Conservation (phyloP, 1,140 invertebrate species). For the Drosophila seguyi region DNA sequence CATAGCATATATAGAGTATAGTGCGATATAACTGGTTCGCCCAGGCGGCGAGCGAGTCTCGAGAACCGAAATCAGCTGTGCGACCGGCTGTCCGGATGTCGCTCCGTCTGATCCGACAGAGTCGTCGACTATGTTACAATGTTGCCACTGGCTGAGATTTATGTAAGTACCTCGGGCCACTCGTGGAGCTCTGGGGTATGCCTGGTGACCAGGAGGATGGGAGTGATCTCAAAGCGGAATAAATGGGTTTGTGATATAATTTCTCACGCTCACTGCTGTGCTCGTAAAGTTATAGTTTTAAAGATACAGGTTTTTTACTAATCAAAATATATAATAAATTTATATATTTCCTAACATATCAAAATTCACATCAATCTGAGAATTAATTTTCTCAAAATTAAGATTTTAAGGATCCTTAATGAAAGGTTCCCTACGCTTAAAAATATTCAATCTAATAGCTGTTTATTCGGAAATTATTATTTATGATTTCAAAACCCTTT, state of each 20-base stretch:
- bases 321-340: neutral
- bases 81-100: conserved; percentile 62
- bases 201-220: neutral
- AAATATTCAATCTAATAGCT: neutral
- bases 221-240: too few relatives aligned
- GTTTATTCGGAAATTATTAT: neutral
- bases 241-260: neutral
- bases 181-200: neutral
- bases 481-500: neutral
- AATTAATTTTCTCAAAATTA: neutral
- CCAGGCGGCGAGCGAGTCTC: conserved; percentile 19
- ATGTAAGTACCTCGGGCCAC: conserved; percentile 2
- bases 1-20: conserved; percentile 16
- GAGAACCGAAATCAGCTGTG: conserved; percentile 58
- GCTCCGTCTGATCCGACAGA: conserved; percentile 28
- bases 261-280: neutral
- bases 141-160: conserved; percentile 65
- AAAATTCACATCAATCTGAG: neutral
- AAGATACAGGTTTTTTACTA: neutral
- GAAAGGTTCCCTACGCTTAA: neutral
- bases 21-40: conserved; percentile 49
- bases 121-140: conserved; percentile 60
- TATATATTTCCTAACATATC: neutral
- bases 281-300: too few relatives aligned
- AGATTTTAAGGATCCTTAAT: neutral